Conservation (phyloP, 2,113 vertebrate species). For the Stercorarius parasiticus region DNA sequence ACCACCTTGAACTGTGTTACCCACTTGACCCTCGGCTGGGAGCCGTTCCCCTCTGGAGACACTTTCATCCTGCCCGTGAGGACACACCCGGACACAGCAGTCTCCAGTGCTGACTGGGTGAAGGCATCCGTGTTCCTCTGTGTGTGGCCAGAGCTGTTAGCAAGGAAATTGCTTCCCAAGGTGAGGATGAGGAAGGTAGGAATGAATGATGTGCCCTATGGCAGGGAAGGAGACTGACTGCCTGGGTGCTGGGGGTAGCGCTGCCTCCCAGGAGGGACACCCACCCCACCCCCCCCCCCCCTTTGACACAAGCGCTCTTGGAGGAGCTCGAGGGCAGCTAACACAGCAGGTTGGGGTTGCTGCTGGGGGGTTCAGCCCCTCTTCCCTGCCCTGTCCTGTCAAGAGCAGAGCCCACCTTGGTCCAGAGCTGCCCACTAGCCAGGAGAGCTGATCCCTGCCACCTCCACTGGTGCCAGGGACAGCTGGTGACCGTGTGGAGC, state of each 20-base stretch:
- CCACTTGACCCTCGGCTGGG: no score
- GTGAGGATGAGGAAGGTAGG: neutral
- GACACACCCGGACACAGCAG: rapidly evolving
- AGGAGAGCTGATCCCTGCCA: neutral
- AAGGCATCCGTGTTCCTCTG: neutral
- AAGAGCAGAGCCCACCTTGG: neutral
- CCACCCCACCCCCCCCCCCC: no score
- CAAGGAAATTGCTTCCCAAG: neutral
- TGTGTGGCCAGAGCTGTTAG: neutral
- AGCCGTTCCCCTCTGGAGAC: neutral
- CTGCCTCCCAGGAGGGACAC: neutral
- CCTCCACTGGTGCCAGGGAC: rapidly evolving
- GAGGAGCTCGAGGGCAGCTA: neutral
- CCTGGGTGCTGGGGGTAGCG: neutral
- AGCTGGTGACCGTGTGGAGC: rapidly evolving
- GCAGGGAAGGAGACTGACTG: neutral
- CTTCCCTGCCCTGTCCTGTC: rapidly evolving
- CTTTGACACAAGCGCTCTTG: rapidly evolving
- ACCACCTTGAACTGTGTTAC: neutral
- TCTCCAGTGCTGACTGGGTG: neutral
- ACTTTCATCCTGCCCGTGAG: neutral
- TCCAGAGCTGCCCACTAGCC: neutral
- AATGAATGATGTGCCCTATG: rapidly evolving
- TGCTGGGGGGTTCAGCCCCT: rapidly evolving
- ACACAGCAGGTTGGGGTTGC: rapidly evolving